Evolutionary conservation across 2,113 vertebrate species (phyloP), one percentile per base, ranked within the genome.

Genomic region (Prunella fulvescens): DNA sequence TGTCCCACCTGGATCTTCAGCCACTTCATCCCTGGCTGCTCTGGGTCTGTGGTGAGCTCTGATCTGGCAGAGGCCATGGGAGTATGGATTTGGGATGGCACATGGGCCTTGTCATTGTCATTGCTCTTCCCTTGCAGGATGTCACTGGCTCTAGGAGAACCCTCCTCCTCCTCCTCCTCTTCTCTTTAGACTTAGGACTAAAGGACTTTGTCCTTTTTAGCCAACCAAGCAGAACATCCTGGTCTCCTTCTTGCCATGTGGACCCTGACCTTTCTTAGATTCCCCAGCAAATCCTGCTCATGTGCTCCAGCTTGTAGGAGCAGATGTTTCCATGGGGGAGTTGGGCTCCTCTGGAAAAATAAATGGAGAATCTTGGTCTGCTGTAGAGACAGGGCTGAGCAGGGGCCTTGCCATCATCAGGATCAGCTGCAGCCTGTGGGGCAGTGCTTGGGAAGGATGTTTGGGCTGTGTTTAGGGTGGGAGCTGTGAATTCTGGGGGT

Each of bases 381-480:
- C 51, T 58, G 47, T 40, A 7, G 19, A 1, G 28, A 9, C 33
- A 39, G 73, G 58, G 54, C 50, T 70, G 76, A 50, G 58, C 58
- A 24, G 39, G 4, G 19, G 29, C 53, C 28, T 53, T 42, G 54
- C 10, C 61, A 69, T n/a, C 10, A 0, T 16, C 35, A 5, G 84
- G 48, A 51, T 50, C 50, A 57, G 16, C 39, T 10, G n/a, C 48
- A 10, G 7, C 25, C 56, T 40, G 33, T 0, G 4, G 44, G 26
- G 28, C 67, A 77, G 69, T 47, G 4, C 51, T 10, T 29, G 72
- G 92, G 67, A 78, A 25, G 0, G 9, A 23, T 44, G 31, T 10
- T 2, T 15, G 3, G 3, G 6, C 2, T 14, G 10, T 31, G 62
- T 31, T 77, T 14, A 1, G 1, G 1, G 81, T 1, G 1, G 35